Evolutionary conservation across 2,113 vertebrate genomes (phyloP), one percentile per base, ranked within the genome.

Genomic region (Thinocorus orbignyianus): DNA sequence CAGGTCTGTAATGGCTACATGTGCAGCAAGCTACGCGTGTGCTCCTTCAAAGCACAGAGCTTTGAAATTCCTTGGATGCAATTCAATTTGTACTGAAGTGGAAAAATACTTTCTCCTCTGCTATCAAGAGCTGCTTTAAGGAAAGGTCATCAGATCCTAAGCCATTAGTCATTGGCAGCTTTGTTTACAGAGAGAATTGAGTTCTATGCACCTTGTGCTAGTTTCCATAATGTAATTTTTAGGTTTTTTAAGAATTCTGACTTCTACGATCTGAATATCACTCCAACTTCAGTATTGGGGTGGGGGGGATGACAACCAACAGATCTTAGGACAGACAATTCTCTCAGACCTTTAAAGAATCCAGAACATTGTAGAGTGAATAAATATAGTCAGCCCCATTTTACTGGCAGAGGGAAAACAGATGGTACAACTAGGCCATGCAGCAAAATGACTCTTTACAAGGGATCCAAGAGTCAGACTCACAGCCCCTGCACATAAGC

Each of bases 401-500:
- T 96, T 78, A 92, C 72, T 5, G 31, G 54, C 46, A 90, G 71
- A 88, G 49, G 88, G 58, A 94, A 92, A 93, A 86, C 82, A 95
- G 95, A 93, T 90, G 92, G 88, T 78, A 88, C 82, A 95, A 92
- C 78, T 95, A 97, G 84, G 95, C 86, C 89, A 94, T 87, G 65
- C 54, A 92, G 96, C 54, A 91, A 94, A 90, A 91, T 76, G 65
- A 87, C 84, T 96, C 66, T 76, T 89, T 49, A 81, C 52, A 79
- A 60, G 55, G 57, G n/a, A 96, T 91, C 73, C 87, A 91, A 92
- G 84, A 95, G 73, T 85, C 93, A 93, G 83, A 68, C 48, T 93
- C 77, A 33, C 44, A 95, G 73, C 51, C 83, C 80, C 83, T 92
- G 78, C 85, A 94, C 85, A 95, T 62, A 33, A 95, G 92, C 72